Evolutionary conservation across 37 sponge, comb jelly and placozoan genomes (phyloP).

Genomic region (Axinella damicornis): DNA sequence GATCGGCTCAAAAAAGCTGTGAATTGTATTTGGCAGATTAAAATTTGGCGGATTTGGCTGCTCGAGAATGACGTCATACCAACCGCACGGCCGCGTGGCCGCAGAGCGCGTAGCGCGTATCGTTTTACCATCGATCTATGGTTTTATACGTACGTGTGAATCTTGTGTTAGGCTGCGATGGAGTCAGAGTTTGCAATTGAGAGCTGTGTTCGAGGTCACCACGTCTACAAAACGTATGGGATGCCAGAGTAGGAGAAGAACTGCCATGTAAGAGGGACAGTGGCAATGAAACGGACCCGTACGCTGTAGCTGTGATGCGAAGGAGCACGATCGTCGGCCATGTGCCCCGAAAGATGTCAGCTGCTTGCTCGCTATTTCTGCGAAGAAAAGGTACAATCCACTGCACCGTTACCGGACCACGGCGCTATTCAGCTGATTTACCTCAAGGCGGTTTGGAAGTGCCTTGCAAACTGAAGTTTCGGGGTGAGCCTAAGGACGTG

Average conservation of each 20-base stretch:
- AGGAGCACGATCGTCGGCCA: conserved; percentile 23
- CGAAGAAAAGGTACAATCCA: conserved; percentile 5
- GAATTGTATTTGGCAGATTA: no score
- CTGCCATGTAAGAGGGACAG: conserved; percentile 5
- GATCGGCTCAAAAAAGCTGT: no score
- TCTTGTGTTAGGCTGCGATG: no score
- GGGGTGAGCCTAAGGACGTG: background rate
- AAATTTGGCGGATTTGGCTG: no score
- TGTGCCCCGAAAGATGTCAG: conserved; percentile 42
- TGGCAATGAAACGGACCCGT: conserved; percentile 21
- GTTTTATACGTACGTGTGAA: no score
- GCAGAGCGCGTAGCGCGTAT: no score
- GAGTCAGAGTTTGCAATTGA: background rate
- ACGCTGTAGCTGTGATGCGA: conserved; percentile 35
- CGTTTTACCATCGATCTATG: no score
- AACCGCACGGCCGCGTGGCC: no score
- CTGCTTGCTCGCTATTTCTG: conserved; percentile 35
- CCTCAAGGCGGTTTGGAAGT: conserved; percentile 53
- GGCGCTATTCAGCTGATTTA: conserved; percentile 23
- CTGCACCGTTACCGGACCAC: conserved; percentile 23
- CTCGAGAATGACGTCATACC: no score
- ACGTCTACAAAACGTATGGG: conserved; percentile 39
- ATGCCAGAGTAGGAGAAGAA: conserved; percentile 11
- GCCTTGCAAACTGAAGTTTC: conserved; percentile 24
- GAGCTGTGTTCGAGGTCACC: conserved; percentile 29